These are phyloP conservation scores for Philaethria dido DNA, from an alignment of 2,888 invertebrate genomes.

Conservation along the genomic window DNA sequence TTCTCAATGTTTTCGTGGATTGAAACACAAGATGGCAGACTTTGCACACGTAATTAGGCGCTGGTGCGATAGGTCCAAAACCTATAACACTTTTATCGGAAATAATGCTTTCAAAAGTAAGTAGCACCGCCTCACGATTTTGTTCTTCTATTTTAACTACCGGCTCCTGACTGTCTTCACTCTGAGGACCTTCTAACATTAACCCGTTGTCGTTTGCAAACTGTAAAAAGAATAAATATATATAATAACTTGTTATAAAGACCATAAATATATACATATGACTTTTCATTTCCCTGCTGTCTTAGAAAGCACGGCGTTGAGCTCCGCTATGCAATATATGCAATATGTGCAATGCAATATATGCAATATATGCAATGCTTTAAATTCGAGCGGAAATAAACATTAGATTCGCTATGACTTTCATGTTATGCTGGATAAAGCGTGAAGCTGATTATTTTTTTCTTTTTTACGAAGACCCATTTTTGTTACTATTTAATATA, in stretches of 20 bases:
- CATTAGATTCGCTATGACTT: no score
- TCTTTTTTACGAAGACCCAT: no score
- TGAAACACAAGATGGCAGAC: slow-evolving; percentile 75
- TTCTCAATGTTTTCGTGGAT: slow-evolving; percentile 62
- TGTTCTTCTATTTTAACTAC: slow-evolving; percentile 64
- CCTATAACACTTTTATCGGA: slow-evolving; percentile 53
- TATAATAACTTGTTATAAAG: not conserved
- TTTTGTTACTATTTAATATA: no score
- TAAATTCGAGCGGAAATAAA: no score
- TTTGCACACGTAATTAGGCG: slow-evolving; percentile 60
- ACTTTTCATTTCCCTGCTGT: no score
- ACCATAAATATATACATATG: not conserved
- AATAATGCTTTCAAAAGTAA: slow-evolving; percentile 70
- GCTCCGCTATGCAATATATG: no score
- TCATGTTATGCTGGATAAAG: no score
- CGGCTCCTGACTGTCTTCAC: slow-evolving; percentile 64
- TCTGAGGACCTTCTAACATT: slow-evolving; percentile 56
- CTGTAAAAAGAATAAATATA: slow-evolving; percentile 51
- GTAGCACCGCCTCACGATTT: slow-evolving; percentile 62
- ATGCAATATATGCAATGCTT: no score
- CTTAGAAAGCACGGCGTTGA: no score
- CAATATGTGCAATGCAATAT: no score
- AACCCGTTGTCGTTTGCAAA: slow-evolving; percentile 61
- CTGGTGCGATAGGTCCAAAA: slow-evolving; percentile 41
- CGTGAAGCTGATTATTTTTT: no score